Conservation (phyloP, 2,113 vertebrate genomes). For the Eira barbara region DNA sequence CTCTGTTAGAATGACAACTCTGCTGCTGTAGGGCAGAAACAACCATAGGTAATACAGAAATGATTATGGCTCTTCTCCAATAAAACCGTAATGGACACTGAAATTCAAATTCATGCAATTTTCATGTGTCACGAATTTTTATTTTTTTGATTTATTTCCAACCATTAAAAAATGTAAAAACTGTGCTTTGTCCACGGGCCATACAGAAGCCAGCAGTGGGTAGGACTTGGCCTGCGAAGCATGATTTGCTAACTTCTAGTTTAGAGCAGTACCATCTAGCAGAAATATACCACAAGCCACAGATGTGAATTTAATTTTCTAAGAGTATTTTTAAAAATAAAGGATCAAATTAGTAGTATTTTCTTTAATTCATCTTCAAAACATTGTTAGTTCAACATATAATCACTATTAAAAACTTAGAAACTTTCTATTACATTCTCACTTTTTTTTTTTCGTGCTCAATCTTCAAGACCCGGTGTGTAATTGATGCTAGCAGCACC, state of each 20-base stretch:
- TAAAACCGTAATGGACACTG: background rate
- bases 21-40: background rate
- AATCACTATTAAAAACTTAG: background rate
- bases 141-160: background rate
- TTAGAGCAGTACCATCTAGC: background rate
- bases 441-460: background rate
- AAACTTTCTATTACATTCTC: background rate
- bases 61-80: background rate
- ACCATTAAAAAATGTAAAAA: background rate
- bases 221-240: background rate
- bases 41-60: background rate
- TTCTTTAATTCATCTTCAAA: background rate
- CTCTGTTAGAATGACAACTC: background rate
- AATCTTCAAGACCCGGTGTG: background rate
- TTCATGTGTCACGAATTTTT: background rate
- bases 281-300: background rate
- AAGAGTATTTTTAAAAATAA: background rate
- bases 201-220: background rate
- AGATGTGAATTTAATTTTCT: background rate
- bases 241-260: background rate
- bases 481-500: background rate
- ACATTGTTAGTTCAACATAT: background rate
- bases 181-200: background rate
- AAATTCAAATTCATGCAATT: background rate
- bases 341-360: background rate